Percentiles rank a stretch among this genome's conserved stretches.
Evolutionary conservation across 2,888 invertebrate genomes (phyloP).

Genomic region (Idaea dimidiata): DNA sequence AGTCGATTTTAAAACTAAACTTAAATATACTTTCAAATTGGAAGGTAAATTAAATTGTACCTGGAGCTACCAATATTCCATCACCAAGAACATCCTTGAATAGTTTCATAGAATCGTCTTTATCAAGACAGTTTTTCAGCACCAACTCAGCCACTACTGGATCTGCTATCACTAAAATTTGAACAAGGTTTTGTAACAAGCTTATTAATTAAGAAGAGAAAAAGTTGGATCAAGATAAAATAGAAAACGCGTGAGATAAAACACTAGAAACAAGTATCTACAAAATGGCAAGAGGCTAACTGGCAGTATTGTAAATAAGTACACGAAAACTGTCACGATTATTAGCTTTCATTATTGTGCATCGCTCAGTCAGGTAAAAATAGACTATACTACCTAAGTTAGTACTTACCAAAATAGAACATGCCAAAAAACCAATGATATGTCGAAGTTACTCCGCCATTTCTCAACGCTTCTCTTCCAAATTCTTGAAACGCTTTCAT

Average conservation of each 20-base stretch:
- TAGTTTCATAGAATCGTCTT: constrained; percentile 27
- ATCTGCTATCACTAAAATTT: constrained; percentile 26
- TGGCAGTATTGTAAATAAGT: too few relatives aligned
- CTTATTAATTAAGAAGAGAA: too few relatives aligned
- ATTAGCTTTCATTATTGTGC: too few relatives aligned
- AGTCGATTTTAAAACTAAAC: too few relatives aligned
- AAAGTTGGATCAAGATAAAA: too few relatives aligned
- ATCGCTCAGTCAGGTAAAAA: too few relatives aligned
- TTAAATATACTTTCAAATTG: too few relatives aligned
- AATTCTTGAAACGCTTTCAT: constrained; percentile 32
- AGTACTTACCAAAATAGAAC: constrained; percentile 18
- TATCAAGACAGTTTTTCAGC: constrained; percentile 25
- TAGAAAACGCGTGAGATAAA: too few relatives aligned
- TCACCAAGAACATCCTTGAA: constrained; percentile 18
- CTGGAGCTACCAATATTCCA: constrained; percentile 22
- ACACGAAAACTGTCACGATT: too few relatives aligned
- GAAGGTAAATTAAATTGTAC: constrained; percentile 16
- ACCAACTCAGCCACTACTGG: constrained; percentile 24
- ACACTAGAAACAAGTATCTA: too few relatives aligned
- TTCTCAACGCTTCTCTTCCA: constrained; percentile 34
- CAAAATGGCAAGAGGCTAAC: too few relatives aligned
- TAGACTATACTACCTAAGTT: too few relatives aligned
- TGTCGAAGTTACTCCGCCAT: constrained; percentile 32
- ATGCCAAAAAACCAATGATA: constrained; percentile 23
- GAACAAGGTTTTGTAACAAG: constrained; percentile 4